Percentiles rank a stretch among this genome's conserved stretches.
Evolutionary conservation across 2,113 vertebrate species (phyloP).

Genomic region (Quiscalus mexicanus): DNA sequence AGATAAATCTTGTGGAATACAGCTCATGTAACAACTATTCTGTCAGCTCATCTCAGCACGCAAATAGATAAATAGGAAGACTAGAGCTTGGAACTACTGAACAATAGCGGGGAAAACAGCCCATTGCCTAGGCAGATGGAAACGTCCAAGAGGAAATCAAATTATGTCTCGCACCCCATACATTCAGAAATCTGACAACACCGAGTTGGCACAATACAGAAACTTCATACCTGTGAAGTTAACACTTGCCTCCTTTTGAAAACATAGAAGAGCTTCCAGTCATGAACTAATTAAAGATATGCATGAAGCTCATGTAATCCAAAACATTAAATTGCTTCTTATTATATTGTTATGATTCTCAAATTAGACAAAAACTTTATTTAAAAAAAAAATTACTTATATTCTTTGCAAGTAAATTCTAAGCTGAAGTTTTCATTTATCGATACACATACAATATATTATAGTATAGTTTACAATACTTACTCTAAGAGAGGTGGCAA

Average conservation of each 20-base stretch:
- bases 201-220: background rate
- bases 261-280: background rate
- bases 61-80: background rate
- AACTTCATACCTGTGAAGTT: background rate
- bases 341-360: background rate
- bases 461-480: conserved; percentile 60
- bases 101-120: background rate
- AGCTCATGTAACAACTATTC: background rate
- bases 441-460: background rate
- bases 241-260: background rate
- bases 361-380: background rate
- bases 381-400: background rate
- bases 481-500: conserved; percentile 90
- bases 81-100: background rate
- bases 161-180: background rate
- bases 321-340: background rate
- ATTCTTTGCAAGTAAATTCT: background rate
- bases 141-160: background rate
- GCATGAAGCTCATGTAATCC: background rate
- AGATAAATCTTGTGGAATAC: background rate
- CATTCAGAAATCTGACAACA: background rate
- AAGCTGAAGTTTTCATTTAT: background rate
- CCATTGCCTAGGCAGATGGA: background rate
- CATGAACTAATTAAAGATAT: background rate
- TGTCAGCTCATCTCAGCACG: background rate